Base-by-base conservation (phyloP, 2,888 invertebrate genomes). In the Pseudeuparius sepicola region DNA sequence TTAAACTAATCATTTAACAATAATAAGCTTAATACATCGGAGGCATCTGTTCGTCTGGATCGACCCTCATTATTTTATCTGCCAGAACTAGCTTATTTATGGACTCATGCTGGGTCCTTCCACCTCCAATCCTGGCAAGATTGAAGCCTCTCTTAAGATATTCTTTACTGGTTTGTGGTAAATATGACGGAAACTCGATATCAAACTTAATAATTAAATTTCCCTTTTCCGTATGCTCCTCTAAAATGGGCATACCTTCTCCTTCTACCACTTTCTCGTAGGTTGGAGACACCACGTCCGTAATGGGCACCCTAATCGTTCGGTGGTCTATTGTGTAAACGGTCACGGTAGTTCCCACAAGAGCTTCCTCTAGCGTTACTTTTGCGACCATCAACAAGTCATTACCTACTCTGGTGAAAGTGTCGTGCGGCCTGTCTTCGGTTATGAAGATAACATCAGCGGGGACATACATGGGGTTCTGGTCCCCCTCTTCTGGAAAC, bases 401-500 rank as follows among this genome's bases (percentile, higher is more conserved):
- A 47, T 78, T 70, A 2, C 73, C 75, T 20, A 78, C 73, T 34
- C 83, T 68, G 17, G 66, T 57, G 56, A 75, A 88, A 1, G 61
- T 59, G 1, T 75, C 70, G 53, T 85, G 79, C 1, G 76, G 75
- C 37, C 75, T 70, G 46, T 85, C 84, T 56, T 78, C 74, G 1
- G 74, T 76, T 34, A 80, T 66, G 52, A 86, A 84, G 40, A 84
- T 67, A 1, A 86, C 73, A 55, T 86, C 84, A 14, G 81, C 83
- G 57, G 81, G 76, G 45, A 78, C 75, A 49, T 73, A 73, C 2
- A 76, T 75, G 0, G 82, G 78, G 14, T 76, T 75, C 49, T 83
- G 79, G 57, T 89, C 86, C 1, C 87, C 87, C 59, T 83, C 83
- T 51, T 81, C 79, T 20, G 75, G 74, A 53, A 86, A 87, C 41